Percentiles rank a stretch among this genome's conserved stretches.
phyloP scores from a whole-genome alignment of 1,140 invertebrate species.

The Conopomorpha cramerella region DNA sequence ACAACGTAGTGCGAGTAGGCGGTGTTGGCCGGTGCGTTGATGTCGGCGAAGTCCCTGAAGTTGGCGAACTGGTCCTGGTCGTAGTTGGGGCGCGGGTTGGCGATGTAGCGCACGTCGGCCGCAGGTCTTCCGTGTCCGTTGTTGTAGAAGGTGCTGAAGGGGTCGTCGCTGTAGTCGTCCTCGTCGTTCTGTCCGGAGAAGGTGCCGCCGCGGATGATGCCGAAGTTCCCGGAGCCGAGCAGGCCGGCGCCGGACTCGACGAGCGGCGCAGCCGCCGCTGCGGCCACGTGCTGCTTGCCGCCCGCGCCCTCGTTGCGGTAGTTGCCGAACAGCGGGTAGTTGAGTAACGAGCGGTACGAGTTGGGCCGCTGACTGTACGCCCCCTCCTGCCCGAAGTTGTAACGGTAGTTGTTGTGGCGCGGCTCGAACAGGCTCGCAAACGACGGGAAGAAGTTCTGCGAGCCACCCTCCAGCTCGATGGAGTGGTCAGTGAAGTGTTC shows the following conservation, averaged over 20 bases:
- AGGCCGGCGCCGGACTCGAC: slow-evolving; percentile 54
- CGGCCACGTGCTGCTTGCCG: slow-evolving; percentile 31
- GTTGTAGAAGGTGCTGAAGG: slow-evolving; percentile 67
- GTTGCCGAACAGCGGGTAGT: slow-evolving; percentile 47
- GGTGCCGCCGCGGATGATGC: slow-evolving; percentile 84
- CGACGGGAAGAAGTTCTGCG: slow-evolving; percentile 52
- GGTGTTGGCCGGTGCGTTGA: slow-evolving; percentile 79
- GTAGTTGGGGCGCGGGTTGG: slow-evolving; percentile 63
- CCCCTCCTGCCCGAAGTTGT: slow-evolving; percentile 43
- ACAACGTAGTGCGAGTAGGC: slow-evolving; percentile 82
- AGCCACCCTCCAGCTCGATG: slow-evolving; percentile 44
- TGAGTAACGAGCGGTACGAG: slow-evolving; percentile 48
- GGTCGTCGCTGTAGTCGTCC: slow-evolving; percentile 27
- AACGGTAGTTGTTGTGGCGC: slow-evolving; percentile 33
- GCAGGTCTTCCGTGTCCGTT: slow-evolving; percentile 70
- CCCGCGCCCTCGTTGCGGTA: slow-evolving; percentile 40
- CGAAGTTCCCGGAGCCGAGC: slow-evolving; percentile 86
- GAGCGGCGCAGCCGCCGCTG: slow-evolving; percentile 31
- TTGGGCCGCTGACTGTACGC: slow-evolving; percentile 56
- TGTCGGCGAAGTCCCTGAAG: slow-evolving; percentile 87
- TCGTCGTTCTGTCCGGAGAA: slow-evolving; percentile 71
- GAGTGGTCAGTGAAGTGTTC: slow-evolving; percentile 34
- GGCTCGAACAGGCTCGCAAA: slow-evolving; percentile 56
- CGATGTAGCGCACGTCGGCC: slow-evolving; percentile 58
- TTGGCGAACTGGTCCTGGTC: slow-evolving; percentile 81